Conservation (phyloP, 2,888 invertebrate species). For the Polydrusus tereticollis region DNA sequence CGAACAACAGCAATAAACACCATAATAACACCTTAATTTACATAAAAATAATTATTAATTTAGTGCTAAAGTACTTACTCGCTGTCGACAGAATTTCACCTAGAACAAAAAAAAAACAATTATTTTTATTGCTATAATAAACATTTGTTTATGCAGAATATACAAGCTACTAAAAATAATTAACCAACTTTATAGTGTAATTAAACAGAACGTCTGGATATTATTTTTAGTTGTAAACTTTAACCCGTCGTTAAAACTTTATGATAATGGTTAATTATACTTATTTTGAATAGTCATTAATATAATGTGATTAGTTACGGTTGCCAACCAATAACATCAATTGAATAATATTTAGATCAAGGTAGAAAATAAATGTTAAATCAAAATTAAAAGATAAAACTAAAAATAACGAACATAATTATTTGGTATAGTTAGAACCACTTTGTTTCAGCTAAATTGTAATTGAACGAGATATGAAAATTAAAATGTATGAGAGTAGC, state of each 20-base stretch:
- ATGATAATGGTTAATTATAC: constrained; percentile 4
- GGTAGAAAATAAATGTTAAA: neutral
- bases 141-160: constrained; percentile 22
- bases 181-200: constrained; percentile 10
- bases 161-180: constrained; percentile 29
- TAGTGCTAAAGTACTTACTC: constrained; percentile 52
- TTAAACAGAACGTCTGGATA: constrained; percentile 14
- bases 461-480: no score
- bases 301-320: neutral
- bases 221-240: constrained; percentile 19
- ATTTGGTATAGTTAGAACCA: no score
- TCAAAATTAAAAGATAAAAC: neutral
- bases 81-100: constrained; percentile 55
- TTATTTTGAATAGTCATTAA: constrained; percentile 8
- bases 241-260: constrained; percentile 17
- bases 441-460: no score
- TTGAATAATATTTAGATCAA: neutral
- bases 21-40: constrained; percentile 7
- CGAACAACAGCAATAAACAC: neutral
- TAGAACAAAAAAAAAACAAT: constrained; percentile 53
- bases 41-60: constrained; percentile 20
- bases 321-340: neutral
- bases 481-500: no score
- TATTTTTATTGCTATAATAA: constrained; percentile 22
- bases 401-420: no score